Evolutionary conservation across 2,888 invertebrate species (phyloP), one percentile per base, ranked within the genome.

Genomic region (Diarsia dahlii): DNA sequence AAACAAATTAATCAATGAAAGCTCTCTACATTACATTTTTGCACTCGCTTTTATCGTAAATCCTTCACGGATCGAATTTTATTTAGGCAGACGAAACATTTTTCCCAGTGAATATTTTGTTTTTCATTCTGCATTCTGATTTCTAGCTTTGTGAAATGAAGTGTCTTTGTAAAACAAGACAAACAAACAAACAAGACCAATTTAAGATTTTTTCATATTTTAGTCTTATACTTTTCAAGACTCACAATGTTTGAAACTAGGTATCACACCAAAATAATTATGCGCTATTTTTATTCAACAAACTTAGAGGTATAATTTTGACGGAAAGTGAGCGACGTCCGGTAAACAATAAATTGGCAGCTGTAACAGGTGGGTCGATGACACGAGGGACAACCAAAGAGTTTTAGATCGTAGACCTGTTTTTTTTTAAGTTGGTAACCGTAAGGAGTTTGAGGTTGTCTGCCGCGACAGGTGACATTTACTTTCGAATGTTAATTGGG

Each of bases 291-390:
- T 67, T 71, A 60, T 46, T 3, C 28, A 52, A 58, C 28, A 34
- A 63, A 20, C 23, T 75, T 52, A 63, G 18, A 77, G 46, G 13
- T 48, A 34, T 62, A 62, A 62, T 72, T 76, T 70, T 74, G 58
- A 74, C 68, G 81, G 70, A 68, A 78, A 62, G 62, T 78, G 70
- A 71, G 50, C 34, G 67, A 72, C 48, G 78, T 74, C 71, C 63
- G 65, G 84, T 88, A 87, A 87, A 87, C 87, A 87, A 82, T 48
- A 73, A 79, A 78, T 87, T 87, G 85, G 87, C 87, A 88, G 67
- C 68, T 62, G 56, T 6, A 65, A n/a, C 65, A 78, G 75, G 72
- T 77, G 72, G 87, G 87, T 87, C 87, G 87, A 88, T 87, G 87
- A 88, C 87, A 79, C 45, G 48, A 50, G 52, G 46, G 23, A 54